Conservation (phyloP, 1,140 invertebrate genomes). For the Leptinotarsa texana region DNA sequence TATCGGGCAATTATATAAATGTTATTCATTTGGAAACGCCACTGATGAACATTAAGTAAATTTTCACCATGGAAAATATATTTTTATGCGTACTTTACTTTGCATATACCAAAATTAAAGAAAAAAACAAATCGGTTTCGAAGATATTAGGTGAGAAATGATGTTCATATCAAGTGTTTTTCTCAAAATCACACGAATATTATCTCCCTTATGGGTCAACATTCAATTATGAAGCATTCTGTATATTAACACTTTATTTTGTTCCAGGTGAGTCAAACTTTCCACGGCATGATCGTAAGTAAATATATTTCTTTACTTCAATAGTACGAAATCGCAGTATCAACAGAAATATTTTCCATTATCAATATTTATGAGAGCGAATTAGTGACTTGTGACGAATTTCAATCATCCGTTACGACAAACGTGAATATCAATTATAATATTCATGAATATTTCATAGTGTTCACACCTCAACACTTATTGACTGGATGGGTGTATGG, state of each 20-base stretch:
- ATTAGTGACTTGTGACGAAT: background rate
- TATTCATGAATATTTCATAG: background rate
- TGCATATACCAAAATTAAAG: too few relatives aligned
- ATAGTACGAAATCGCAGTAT: background rate
- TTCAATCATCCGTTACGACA: background rate
- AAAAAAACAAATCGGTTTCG: too few relatives aligned
- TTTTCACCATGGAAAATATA: too few relatives aligned
- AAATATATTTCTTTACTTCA: background rate
- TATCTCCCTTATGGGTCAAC: too few relatives aligned
- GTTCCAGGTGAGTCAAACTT: background rate
- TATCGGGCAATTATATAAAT: too few relatives aligned
- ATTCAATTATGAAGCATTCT: too few relatives aligned
- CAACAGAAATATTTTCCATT: background rate
- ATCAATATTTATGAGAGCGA: background rate
- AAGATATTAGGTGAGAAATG: too few relatives aligned
- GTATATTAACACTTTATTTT: background rate
- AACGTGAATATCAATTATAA: constrained; percentile 1
- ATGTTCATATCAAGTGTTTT: too few relatives aligned
- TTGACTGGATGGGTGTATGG: background rate
- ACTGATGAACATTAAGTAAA: too few relatives aligned
- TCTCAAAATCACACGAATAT: too few relatives aligned
- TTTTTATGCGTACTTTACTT: too few relatives aligned
- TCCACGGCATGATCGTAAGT: background rate
- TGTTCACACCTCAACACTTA: constrained; percentile 1
- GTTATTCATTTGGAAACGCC: too few relatives aligned